Conservation (phyloP, 2,888 invertebrate species). For the Netelia fuscicornis region DNA sequence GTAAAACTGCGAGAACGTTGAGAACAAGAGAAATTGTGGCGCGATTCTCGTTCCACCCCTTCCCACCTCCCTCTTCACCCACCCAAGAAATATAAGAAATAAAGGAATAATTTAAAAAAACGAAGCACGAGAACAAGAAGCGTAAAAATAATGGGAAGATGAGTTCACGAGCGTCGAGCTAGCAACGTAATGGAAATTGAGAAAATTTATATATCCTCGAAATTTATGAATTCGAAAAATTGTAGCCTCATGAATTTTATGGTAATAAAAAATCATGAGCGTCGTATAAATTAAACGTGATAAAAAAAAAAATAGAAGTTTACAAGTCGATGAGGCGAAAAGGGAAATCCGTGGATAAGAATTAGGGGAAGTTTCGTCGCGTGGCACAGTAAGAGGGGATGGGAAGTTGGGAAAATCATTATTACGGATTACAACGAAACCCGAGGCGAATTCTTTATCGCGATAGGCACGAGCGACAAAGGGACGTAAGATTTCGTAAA, state of each 20-base stretch:
- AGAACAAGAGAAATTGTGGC: conserved; percentile 39
- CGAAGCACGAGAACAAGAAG: background rate
- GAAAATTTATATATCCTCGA: background rate
- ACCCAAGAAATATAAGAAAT: conserved; percentile 18
- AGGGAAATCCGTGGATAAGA: background rate
- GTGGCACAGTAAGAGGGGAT: too few relatives aligned
- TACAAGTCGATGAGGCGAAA: background rate
- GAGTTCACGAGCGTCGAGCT: background rate
- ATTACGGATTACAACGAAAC: background rate
- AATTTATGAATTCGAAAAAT: background rate
- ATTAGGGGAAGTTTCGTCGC: too few relatives aligned
- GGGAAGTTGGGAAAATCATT: background rate
- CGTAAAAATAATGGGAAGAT: conserved; percentile 38
- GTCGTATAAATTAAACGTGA: background rate
- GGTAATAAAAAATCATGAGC: background rate
- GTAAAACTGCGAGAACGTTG: conserved; percentile 47
- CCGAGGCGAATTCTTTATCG: conserved; percentile 25
- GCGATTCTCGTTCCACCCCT: conserved; percentile 43
- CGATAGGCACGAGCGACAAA: conserved; percentile 15
- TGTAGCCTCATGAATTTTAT: background rate
- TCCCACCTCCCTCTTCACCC: background rate
- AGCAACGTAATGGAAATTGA: background rate
- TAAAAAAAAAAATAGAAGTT: background rate
- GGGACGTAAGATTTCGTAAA: conserved; percentile 36
- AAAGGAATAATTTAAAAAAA: conserved; percentile 41